Percentiles rank a stretch among this genome's conserved stretches.
These are phyloP conservation scores for Anniella stebbinsi DNA, from an alignment of 2,797 vertebrate species.

Conservation along the genomic window DNA sequence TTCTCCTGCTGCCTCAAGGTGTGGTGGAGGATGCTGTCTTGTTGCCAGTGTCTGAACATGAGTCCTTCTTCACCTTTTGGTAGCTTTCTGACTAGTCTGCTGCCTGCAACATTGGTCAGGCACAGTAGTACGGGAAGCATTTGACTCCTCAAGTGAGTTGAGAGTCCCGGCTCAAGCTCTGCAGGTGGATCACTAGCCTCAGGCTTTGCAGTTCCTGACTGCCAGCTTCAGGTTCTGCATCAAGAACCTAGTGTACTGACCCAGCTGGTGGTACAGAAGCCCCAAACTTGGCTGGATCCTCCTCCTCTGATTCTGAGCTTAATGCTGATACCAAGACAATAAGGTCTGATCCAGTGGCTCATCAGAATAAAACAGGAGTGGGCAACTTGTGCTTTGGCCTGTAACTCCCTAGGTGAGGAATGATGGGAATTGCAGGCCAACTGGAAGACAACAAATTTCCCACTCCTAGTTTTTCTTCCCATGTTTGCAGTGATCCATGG, in stretches of 20 bases:
- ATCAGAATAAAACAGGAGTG: not conserved
- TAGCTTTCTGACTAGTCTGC: not conserved
- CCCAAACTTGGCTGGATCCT: not conserved
- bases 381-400: too few species aligned
- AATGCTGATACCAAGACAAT: not conserved
- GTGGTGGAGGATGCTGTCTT: too few species aligned
- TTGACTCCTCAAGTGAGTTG: not conserved
- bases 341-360: not conserved
- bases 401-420: too few species aligned
- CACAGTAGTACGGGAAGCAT: not conserved
- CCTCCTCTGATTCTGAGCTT: not conserved
- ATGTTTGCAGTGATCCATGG: not conserved
- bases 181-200: too few species aligned
- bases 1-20: too few species aligned
- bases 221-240: not conserved
- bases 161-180: not conserved
- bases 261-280: not conserved
- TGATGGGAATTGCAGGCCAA: too few species aligned
- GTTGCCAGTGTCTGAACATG: too few species aligned
- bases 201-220: not conserved
- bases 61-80: too few species aligned
- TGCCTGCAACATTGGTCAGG: not conserved
- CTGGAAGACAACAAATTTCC: too few species aligned
- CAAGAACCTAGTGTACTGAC: not conserved
- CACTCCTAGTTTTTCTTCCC: not conserved